Conservation (phyloP, 1,140 invertebrate species). For the Metopolophium dirhodum region DNA sequence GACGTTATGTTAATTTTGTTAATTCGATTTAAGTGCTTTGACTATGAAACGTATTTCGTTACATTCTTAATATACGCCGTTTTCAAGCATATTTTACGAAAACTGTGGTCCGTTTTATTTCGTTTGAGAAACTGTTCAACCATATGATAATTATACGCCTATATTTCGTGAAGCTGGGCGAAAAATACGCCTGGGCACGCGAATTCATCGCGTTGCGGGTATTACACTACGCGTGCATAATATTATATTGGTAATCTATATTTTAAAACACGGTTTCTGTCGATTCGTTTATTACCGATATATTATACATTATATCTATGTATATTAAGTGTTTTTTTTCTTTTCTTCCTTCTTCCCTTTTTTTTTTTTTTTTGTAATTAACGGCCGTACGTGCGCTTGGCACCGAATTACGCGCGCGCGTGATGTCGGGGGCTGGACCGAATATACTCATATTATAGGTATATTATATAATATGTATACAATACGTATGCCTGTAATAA, state of each 20-base stretch:
- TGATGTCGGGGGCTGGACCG: slow-evolving; percentile 30
- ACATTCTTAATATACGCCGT: neutral
- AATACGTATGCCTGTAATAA: slow-evolving; percentile 17
- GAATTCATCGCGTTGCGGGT: neutral
- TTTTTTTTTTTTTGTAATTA: slow-evolving; percentile 38
- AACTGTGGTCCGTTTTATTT: neutral
- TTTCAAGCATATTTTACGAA: neutral
- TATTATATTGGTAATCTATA: neutral
- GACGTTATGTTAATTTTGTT: neutral
- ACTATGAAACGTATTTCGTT: neutral
- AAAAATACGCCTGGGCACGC: neutral
- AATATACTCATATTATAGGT: neutral
- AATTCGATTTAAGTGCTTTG: neutral
- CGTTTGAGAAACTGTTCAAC: too few relatives aligned
- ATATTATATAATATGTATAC: neutral
- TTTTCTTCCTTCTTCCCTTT: neutral
- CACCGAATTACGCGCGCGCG: slow-evolving; percentile 49
- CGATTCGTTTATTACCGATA: neutral
- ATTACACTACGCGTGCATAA: neutral
- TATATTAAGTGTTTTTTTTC: neutral
- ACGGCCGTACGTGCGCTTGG: slow-evolving; percentile 25
- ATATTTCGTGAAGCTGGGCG: neutral
- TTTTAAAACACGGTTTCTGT: neutral
- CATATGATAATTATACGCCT: too few relatives aligned
- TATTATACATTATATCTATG: too few relatives aligned